These are phyloP conservation scores for Dorcus parallelipipedus DNA, from an alignment of 2,888 invertebrate genomes.

Conservation along the genomic window DNA sequence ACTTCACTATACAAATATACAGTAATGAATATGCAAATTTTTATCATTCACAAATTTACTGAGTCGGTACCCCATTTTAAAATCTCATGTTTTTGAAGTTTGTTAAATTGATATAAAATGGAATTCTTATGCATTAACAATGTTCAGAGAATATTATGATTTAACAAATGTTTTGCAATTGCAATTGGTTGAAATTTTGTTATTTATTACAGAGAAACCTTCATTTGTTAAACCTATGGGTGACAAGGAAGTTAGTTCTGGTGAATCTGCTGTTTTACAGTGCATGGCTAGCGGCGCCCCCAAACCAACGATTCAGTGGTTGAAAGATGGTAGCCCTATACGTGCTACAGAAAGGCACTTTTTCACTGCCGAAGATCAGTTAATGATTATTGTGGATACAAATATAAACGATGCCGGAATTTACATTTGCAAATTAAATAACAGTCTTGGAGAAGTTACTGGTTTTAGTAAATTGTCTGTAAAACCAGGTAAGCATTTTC, in stretches of 20 bases:
- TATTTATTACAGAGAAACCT: conserved; percentile 66
- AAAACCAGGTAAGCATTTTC: conserved; percentile 53
- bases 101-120: no score
- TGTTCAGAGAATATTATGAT: no score
- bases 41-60: no score
- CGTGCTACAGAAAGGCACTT: conserved; percentile 76
- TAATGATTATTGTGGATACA: conserved; percentile 82
- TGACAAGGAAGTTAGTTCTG: conserved; percentile 76
- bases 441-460: conserved; percentile 74
- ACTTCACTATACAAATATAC: no score
- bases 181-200: conserved; percentile 5
- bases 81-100: no score
- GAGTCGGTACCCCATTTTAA: no score
- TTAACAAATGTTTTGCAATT: no score
- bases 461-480: conserved; percentile 71
- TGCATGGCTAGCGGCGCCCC: conserved; percentile 86
- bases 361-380: conserved; percentile 82
- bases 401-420: conserved; percentile 74
- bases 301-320: conserved; percentile 78
- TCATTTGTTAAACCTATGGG: conserved; percentile 83
- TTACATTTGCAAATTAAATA: conserved; percentile 88
- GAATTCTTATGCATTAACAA: not conserved
- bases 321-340: conserved; percentile 75
- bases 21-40: no score
- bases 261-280: conserved; percentile 82